Base-by-base conservation (phyloP, 2,797 vertebrate genomes). In the Hapalemur alaotrensis region DNA sequence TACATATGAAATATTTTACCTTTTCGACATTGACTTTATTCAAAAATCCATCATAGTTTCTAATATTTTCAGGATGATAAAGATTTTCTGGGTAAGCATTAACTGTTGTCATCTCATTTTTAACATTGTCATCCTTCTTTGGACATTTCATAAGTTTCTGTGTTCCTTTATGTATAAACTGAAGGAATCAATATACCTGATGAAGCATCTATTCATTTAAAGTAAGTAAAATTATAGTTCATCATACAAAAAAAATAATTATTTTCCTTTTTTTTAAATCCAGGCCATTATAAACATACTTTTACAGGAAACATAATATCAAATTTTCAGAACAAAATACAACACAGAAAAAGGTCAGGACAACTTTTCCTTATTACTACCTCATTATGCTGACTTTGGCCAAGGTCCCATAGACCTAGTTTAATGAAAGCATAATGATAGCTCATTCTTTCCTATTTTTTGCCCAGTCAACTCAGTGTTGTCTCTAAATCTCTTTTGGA, bases 311-410 rank as follows among this genome's bases (percentile, higher is more conserved):
- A 2, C 18, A 84, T 43, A 85, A 63, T 83, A 59, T 69, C 46
- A 93, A 83, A 87, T 8, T 70, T 89, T 82, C 35, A 76, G 65
- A 93, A 79, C 6, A 82, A 88, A 90, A 35, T 50, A 78, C 13
- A 94, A 59, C 22, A 69, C 90, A 13, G 13, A 57, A 73, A 88
- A 95, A 92, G 88, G 65, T 94, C 95, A 94, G 35, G 61, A 30
- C 18, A 86, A 84, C 59, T 84, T 90, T 89, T 89, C 94, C 76
- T 79, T 87, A 52, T 97, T 89, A 52, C 38, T 20, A 7, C 12
- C 25, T 97, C 63, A 92, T 95, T 95, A 96, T 86, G 61, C 88
- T 95, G 95, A 95, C 94, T 95, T 97, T 97, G 94, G 91, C 85
- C 84, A 95, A 93, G 61, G 80, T 95, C 76, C 79, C 15, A 10